Evolutionary conservation across 2,888 invertebrate genomes (phyloP).

Genomic region (Poecilobothrus nobilitatus): DNA sequence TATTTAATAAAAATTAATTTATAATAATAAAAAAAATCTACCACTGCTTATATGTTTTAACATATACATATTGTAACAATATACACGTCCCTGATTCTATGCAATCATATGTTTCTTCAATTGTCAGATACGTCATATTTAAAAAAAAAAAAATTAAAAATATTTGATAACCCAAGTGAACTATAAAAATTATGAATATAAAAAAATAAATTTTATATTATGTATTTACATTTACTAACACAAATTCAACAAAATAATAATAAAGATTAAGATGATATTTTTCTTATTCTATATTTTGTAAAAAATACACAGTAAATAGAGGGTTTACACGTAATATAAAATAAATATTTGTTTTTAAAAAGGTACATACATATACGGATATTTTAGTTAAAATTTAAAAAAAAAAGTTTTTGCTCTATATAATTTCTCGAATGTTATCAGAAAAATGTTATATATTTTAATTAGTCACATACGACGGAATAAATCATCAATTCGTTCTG

Average conservation of each 20-base stretch:
- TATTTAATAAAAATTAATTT: no score
- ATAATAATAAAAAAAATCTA: no score
- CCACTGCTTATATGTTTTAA: no score
- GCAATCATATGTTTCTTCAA: background rate
- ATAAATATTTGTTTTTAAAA: background rate
- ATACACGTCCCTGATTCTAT: no score
- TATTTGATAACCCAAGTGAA: constrained; percentile 6
- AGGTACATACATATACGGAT: no score
- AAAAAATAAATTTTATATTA: background rate
- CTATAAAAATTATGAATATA: background rate
- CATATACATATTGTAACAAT: no score
- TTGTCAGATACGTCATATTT: background rate
- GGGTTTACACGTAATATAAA: background rate
- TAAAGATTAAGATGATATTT: background rate
- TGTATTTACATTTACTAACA: background rate
- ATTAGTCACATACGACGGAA: background rate
- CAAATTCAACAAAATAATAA: background rate
- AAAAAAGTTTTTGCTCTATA: background rate
- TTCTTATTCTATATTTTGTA: background rate
- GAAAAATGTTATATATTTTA: background rate
- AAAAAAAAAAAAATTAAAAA: background rate
- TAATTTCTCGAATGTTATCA: background rate
- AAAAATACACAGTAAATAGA: background rate
- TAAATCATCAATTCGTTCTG: no score
- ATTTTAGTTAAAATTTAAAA: no score